These are phyloP conservation scores for Brachyistius frenatus DNA, from an alignment of 2,113 vertebrate species.

Conservation along the genomic window DNA sequence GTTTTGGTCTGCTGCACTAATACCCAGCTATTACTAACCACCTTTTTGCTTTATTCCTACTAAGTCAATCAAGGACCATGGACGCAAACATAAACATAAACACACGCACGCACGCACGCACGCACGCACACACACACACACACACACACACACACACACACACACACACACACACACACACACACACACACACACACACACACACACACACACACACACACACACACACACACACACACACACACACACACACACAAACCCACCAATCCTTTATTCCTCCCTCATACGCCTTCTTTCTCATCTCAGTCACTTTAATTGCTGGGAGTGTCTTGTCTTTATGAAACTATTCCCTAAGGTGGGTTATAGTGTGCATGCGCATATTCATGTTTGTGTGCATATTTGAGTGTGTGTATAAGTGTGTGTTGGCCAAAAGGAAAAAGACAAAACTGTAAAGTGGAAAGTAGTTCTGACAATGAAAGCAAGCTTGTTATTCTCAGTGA, in stretches of 20 bases:
- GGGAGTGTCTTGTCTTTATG: slow-evolving; percentile 62
- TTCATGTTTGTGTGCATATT: background rate
- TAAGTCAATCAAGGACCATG: slow-evolving; percentile 66
- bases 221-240: slow-evolving; percentile 9
- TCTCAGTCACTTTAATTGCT: slow-evolving; percentile 64
- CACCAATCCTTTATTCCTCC: background rate
- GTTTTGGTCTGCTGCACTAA: slow-evolving; percentile 67
- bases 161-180: background rate
- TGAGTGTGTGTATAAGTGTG: background rate
- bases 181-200: background rate
- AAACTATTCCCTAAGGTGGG: slow-evolving; percentile 55
- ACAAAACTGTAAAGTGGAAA: slow-evolving; percentile 37
- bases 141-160: slow-evolving; percentile 6
- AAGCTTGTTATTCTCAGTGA: slow-evolving; percentile 55
- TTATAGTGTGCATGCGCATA: slow-evolving; percentile 1
- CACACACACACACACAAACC: slow-evolving; percentile 18
- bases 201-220: background rate
- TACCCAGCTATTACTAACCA: slow-evolving; percentile 65
- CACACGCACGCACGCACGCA: slow-evolving; percentile 1
- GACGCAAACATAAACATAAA: slow-evolving; percentile 2
- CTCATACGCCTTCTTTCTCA: slow-evolving; percentile 10
- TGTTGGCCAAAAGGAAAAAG: slow-evolving; percentile 4
- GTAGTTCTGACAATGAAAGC: slow-evolving; percentile 39
- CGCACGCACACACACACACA: background rate
- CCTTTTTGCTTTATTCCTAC: slow-evolving; percentile 60